These are phyloP conservation scores for Macrobrachium rosenbergii DNA, from an alignment of 1,140 invertebrate species.

Conservation along the genomic window DNA sequence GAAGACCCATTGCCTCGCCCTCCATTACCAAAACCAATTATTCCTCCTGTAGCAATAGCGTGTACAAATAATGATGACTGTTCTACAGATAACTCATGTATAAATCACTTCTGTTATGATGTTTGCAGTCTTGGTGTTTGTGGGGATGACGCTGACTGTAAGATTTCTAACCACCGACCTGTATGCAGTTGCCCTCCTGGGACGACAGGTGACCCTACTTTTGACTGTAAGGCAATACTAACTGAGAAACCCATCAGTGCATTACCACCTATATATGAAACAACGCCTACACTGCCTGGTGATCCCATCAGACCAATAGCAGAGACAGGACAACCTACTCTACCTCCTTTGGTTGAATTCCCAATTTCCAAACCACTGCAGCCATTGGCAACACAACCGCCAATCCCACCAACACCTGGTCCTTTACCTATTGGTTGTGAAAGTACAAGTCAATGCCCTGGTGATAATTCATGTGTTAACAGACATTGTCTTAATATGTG, in stretches of 20 bases:
- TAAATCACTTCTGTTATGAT: constrained; percentile 48
- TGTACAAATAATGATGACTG: constrained; percentile 66
- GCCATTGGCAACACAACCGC: constrained; percentile 29
- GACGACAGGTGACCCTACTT: constrained; percentile 36
- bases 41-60: constrained; percentile 78
- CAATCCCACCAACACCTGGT: constrained; percentile 25
- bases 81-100: constrained; percentile 35
- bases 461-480: constrained; percentile 67
- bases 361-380: constrained; percentile 12
- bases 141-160: constrained; percentile 38
- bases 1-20: constrained; percentile 28
- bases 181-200: constrained; percentile 46
- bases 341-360: too few relatives aligned
- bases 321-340: not conserved
- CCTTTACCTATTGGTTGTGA: constrained; percentile 56
- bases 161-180: constrained; percentile 19
- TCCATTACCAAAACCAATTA: constrained; percentile 77
- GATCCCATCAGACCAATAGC: constrained; percentile 30
- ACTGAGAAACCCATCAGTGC: constrained; percentile 27
- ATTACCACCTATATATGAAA: constrained; percentile 36
- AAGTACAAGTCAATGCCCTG: constrained; percentile 64
- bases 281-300: constrained; percentile 14
- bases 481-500: constrained; percentile 69
- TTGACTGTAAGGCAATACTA: not conserved
- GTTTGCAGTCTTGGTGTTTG: constrained; percentile 44